Evolutionary conservation across 2,888 invertebrate genomes (phyloP), one percentile per base, ranked within the genome.

Genomic region (Drosophila rellima): DNA sequence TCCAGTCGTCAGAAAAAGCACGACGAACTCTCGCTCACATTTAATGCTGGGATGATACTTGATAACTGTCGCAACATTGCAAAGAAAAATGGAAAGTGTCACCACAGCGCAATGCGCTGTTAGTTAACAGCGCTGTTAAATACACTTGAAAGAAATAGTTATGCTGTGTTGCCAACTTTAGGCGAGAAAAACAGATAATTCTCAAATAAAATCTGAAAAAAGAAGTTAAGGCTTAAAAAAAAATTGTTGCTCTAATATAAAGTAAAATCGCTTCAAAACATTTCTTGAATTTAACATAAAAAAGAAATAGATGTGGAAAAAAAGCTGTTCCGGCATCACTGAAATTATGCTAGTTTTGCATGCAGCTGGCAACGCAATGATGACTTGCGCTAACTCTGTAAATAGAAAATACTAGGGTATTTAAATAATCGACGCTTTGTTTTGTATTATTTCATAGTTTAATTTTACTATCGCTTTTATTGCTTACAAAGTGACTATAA

Each of bases 391-490:
- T 29, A 29, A n/a, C n/a, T n/a, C n/a, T 45, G 1, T 45, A 6
- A 11, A 17, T 40, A 18, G n/a, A 13, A 40, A 40, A 17, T 17
- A 4, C n/a, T 33, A 65, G 50, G 15, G 17, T 39, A 29, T 56
- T 37, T 11, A 52, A 47, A 33, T 40, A 31, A 35, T 42, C 35
- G 44, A 35, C 44, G 35, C 35, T 23, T 33, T 5, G 29, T 13
- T 52, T 20, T 33, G 37, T 15, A 13, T 26, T n/a, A 47, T 61
- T 33, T 15, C 7, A 10, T 52, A 13, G 11, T 26, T 71, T 54
- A 42, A 63, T 69, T 75, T 78, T 64, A 71, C 61, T 74, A 76
- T 67, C 13, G 63, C 68, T 82, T 77, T 82, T 78, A 80, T 85
- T 85, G 51, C 61, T 52, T 65, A 61, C 52, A 40, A 69, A 65